Conservation (phyloP, 2,888 invertebrate species). For the Geophilus truncorum region DNA sequence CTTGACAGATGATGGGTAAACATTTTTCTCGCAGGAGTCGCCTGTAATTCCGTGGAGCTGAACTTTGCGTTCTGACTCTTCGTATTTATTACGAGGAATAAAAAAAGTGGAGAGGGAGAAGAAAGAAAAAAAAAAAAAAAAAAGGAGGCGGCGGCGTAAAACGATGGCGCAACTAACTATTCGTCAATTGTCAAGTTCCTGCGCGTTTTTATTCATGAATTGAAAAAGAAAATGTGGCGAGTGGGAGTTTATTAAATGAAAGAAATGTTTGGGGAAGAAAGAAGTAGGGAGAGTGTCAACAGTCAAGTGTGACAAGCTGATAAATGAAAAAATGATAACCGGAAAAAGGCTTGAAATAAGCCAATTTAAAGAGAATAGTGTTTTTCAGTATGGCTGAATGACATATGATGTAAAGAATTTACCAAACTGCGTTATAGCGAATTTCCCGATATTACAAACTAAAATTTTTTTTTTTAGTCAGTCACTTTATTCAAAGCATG, state of each 20-base stretch:
- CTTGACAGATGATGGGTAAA: background rate
- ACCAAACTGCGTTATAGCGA: too few relatives aligned
- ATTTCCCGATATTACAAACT: too few relatives aligned
- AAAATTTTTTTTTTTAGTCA: too few relatives aligned
- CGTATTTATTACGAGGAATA: too few relatives aligned
- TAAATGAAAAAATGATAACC: background rate
- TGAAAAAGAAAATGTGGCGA: background rate
- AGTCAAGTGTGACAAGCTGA: background rate
- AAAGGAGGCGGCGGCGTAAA: too few relatives aligned
- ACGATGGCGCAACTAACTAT: background rate
- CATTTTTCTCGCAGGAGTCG: background rate
- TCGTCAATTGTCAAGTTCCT: background rate
- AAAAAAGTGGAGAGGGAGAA: too few relatives aligned
- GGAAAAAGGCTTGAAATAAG: background rate
- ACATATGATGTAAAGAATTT: too few relatives aligned
- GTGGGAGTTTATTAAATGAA: background rate
- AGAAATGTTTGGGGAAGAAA: background rate
- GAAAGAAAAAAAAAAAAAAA: too few relatives aligned
- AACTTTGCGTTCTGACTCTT: background rate
- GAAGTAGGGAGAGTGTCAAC: background rate
- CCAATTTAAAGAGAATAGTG: background rate
- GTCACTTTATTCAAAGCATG: too few relatives aligned
- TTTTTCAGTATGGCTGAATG: background rate
- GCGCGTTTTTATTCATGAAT: background rate
- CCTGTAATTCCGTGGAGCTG: background rate